Conservation (phyloP, 2,113 vertebrate species). For the Triplophysa tibetana region DNA sequence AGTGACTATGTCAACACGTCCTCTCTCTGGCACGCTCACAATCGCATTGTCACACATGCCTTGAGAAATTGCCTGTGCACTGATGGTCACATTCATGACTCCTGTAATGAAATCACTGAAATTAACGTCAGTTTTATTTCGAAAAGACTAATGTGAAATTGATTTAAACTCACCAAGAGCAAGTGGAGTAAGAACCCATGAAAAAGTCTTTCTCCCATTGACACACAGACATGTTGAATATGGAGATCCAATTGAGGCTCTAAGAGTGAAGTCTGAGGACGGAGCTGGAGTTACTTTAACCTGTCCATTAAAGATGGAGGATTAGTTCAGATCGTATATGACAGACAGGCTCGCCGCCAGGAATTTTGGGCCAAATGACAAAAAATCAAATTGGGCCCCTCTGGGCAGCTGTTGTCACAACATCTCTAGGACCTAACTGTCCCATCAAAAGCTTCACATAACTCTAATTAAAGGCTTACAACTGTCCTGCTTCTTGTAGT, state of each 20-base stretch:
- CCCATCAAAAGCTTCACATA: too few species aligned
- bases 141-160: neutral
- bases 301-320: conserved; percentile 59
- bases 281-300: conserved; percentile 64
- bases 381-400: too few species aligned
- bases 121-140: too few species aligned
- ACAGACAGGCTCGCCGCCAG: too few species aligned
- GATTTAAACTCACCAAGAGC: conserved; percentile 70
- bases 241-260: conserved; percentile 52
- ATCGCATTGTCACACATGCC: conserved; percentile 69
- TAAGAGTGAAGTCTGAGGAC: conserved; percentile 70
- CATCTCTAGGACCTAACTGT: too few species aligned
- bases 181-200: conserved; percentile 66
- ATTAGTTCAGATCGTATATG: neutral
- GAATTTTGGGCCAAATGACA: too few species aligned
- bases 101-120: conserved; percentile 62
- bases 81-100: conserved; percentile 72
- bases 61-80: conserved; percentile 72
- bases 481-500: too few species aligned
- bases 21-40: conserved; percentile 71
- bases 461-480: too few species aligned
- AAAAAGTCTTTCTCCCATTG: conserved; percentile 67
- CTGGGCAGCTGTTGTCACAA: too few species aligned
- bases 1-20: conserved; percentile 75
- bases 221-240: conserved; percentile 71